These are phyloP conservation scores for Athalia cordata DNA, from an alignment of 2,888 invertebrate species.

Conservation along the genomic window DNA sequence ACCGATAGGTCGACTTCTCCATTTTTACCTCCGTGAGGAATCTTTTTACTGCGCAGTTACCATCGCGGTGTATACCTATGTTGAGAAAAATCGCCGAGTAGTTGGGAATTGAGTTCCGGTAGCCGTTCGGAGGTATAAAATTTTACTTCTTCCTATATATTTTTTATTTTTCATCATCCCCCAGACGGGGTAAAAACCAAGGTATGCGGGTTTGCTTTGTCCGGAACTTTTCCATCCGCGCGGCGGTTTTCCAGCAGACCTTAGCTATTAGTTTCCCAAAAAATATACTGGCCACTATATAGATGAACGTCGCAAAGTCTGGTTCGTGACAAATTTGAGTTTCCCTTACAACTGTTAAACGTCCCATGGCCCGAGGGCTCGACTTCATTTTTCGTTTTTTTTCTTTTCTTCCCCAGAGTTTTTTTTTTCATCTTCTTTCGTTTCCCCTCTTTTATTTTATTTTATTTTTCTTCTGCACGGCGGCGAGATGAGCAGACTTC, in stretches of 20 bases:
- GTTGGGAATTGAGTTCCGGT: neutral
- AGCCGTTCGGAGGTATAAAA: neutral
- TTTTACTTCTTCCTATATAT: neutral
- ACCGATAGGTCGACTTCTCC: conserved; percentile 9
- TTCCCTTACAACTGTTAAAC: conserved; percentile 23
- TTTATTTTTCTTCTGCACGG: neutral
- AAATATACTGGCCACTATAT: neutral
- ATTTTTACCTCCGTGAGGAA: neutral
- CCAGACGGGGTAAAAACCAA: neutral
- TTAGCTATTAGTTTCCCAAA: neutral
- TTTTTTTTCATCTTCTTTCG: neutral
- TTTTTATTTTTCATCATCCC: neutral
- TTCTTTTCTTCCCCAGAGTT: neutral
- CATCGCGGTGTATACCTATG: no score
- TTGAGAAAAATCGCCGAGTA: neutral
- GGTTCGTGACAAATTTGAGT: conserved; percentile 18
- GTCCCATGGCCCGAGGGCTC: neutral
- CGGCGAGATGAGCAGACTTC: conserved; percentile 16
- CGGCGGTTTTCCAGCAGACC: neutral
- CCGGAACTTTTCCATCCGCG: neutral
- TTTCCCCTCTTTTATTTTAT: neutral
- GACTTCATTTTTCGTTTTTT: conserved; percentile 25
- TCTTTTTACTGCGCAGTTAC: no score
- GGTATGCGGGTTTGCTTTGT: conserved; percentile 14
- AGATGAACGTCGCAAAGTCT: conserved; percentile 3